These are phyloP conservation scores for Rhabdomys dilectus DNA, from an alignment of 2,113 vertebrate species.

Conservation along the genomic window DNA sequence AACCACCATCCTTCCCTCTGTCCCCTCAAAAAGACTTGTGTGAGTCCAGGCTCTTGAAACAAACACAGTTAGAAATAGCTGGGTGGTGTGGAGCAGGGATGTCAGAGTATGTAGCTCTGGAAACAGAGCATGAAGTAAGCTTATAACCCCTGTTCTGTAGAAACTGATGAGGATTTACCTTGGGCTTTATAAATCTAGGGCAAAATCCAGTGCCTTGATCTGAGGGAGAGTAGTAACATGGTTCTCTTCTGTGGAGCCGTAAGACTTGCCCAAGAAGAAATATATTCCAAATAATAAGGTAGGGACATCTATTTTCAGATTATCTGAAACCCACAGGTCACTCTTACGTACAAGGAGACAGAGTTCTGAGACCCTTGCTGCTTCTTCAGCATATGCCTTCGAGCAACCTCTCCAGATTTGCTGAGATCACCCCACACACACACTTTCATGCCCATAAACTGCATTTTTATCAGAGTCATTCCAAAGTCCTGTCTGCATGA, in stretches of 20 bases:
- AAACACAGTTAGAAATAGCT: neutral
- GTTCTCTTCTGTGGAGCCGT: neutral
- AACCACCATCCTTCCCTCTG: neutral
- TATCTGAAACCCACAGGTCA: neutral
- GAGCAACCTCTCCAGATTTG: neutral
- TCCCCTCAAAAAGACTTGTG: neutral
- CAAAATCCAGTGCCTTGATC: neutral
- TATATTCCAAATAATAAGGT: neutral
- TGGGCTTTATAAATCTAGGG: neutral
- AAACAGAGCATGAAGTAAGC: neutral
- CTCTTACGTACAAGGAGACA: neutral
- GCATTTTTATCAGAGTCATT: neutral
- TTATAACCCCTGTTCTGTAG: accelerated
- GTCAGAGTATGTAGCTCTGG: neutral
- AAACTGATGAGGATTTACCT: neutral
- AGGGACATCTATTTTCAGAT: neutral
- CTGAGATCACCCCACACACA: neutral
- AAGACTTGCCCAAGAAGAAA: neutral
- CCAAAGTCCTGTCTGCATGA: neutral
- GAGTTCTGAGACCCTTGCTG: neutral
- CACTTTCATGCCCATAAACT: neutral
- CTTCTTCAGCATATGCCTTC: neutral
- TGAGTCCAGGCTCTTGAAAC: neutral
- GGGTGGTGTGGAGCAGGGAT: neutral
- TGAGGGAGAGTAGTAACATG: neutral